Evolutionary conservation across 1,140 invertebrate species (phyloP).

Genomic region (Cepaea nemoralis): DNA sequence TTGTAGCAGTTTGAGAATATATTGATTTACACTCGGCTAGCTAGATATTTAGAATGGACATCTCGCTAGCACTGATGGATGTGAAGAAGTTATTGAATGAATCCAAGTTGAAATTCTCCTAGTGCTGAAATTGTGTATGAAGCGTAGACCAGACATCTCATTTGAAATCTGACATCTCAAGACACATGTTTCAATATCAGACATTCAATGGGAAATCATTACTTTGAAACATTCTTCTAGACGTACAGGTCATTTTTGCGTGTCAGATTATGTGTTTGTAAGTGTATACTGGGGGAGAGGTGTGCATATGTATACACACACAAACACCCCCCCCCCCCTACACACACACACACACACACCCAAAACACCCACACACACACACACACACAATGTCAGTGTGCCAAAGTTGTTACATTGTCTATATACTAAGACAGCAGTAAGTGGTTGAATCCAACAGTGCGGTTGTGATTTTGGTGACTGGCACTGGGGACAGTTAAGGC

Average conservation of each 20-base stretch:
- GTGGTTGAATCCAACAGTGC: too few relatives aligned
- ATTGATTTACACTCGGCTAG: background rate
- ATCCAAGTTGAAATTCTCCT: background rate
- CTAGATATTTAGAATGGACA: background rate
- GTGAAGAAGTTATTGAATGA: conserved; percentile 3
- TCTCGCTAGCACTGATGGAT: background rate
- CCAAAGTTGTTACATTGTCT: too few relatives aligned
- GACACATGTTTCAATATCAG: background rate
- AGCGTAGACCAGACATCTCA: background rate
- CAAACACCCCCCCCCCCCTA: too few relatives aligned
- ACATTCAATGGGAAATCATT: background rate
- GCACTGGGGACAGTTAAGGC: too few relatives aligned
- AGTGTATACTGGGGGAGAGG: background rate
- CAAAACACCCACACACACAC: too few relatives aligned
- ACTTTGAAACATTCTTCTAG: background rate
- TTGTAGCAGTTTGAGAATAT: background rate
- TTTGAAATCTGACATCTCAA: background rate
- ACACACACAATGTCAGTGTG: too few relatives aligned
- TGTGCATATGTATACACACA: background rate
- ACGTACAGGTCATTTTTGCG: background rate
- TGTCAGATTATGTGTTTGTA: background rate
- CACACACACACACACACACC: too few relatives aligned
- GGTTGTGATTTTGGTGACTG: too few relatives aligned
- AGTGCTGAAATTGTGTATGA: background rate
- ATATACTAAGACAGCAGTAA: too few relatives aligned